Base-by-base conservation (phyloP, 2,113 vertebrate genomes). In the Camelus bactrianus region DNA sequence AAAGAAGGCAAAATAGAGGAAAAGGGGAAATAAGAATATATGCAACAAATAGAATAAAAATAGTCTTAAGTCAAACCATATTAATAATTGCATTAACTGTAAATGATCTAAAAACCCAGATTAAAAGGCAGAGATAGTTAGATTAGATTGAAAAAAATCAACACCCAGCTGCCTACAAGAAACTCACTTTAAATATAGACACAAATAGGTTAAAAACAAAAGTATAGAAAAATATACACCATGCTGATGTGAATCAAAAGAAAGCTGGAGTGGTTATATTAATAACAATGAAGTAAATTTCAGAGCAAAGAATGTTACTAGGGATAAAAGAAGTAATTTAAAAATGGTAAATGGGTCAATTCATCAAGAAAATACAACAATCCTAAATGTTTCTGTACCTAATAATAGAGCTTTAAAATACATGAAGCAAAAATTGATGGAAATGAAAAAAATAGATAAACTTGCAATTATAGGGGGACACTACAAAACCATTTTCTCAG, bases 361-460 rank as follows among this genome's bases (percentile, higher is more conserved):
- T 77, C 14, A 46, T 89, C 67, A 84, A 72, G 4, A 89, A 56
- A 62, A 60, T 58, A 38, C 26, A 79, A 48, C 20, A 79, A 83
- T 85, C 19, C 35, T 80, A 85, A 54, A 46, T 93, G 50, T 58
- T 52, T 94, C 38, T 26, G 79, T 32, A 0, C 73, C 32, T n/a
- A 42, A 84, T 60, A 79, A 56, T 30, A 95, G 48, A 64, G 8
- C 12, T 92, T 92, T 88, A 56, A 83, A 82, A 89, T 50, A 89
- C 22, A 52, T 26, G 38, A 92, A 60, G 58, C 42, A 86, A 95
- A 89, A 95, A 54, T n/a, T 35, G n/a, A 95, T 64, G 38, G 52
- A 42, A 35, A 13, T 60, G 35, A 85, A 89, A 83, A 92, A 92
- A 88, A 54, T 2, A 89, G 35, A 67, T 9, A 73, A 80, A 73